Evolutionary conservation across 2,888 invertebrate genomes (phyloP).

Genomic region (Microctonus aethiopoides): DNA sequence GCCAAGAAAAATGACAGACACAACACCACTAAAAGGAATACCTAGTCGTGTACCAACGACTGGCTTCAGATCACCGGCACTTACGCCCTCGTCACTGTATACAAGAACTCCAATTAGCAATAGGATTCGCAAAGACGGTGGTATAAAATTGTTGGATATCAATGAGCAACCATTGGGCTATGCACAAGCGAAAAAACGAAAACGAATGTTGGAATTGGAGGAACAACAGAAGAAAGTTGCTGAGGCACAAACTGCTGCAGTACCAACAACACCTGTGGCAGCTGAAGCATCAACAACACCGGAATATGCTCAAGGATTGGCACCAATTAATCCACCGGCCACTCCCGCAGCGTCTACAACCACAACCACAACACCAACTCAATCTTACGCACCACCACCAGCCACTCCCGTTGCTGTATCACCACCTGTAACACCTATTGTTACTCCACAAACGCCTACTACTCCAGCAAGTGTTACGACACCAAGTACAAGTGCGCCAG

Average conservation of each 20-base stretch:
- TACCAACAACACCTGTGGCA: slow-evolving; percentile 57
- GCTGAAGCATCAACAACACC: slow-evolving; percentile 72
- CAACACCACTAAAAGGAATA: slow-evolving; percentile 93
- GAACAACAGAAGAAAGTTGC: slow-evolving; percentile 74
- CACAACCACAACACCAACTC: slow-evolving; percentile 28
- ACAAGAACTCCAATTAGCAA: slow-evolving; percentile 73
- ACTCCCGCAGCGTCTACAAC: slow-evolving; percentile 54
- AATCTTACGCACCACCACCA: slow-evolving; percentile 57
- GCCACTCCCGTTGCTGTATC: slow-evolving; percentile 54
- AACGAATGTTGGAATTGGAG: slow-evolving; percentile 80
- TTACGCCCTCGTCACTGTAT: slow-evolving; percentile 68
- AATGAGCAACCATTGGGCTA: slow-evolving; percentile 90
- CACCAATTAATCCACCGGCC: slow-evolving; percentile 72
- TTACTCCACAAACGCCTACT: slow-evolving; percentile 41
- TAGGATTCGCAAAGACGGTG: slow-evolving; percentile 81
- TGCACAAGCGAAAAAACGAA: slow-evolving; percentile 87
- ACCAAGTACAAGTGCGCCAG: slow-evolving; percentile 54
- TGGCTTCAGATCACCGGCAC: slow-evolving; percentile 72
- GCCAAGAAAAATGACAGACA: slow-evolving; percentile 96
- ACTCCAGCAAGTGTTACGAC: slow-evolving; percentile 43
- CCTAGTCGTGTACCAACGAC: slow-evolving; percentile 82
- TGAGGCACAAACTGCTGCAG: slow-evolving; percentile 68
- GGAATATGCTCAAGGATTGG: slow-evolving; percentile 85
- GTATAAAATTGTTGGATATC: slow-evolving; percentile 94
- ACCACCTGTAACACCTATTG: slow-evolving; percentile 46